A percentile compares a stretch with the other conserved stretches of the same genome.
Evolutionary conservation across 2,888 invertebrate species (phyloP).

Genomic region (Mesochorus sp.): DNA sequence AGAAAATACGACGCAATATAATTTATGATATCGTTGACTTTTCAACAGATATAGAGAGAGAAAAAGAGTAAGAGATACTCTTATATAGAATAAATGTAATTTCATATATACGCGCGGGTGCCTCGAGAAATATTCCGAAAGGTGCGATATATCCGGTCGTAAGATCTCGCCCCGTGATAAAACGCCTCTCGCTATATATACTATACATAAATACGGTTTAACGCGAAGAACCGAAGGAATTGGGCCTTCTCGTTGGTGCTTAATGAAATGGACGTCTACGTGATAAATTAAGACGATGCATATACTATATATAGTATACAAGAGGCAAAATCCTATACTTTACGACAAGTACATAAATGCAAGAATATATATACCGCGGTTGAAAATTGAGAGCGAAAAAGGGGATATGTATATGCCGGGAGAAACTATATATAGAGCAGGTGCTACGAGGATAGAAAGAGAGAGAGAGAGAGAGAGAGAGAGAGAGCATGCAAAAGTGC

Average conservation of each 20-base stretch:
- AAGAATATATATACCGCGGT: neutral
- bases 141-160: constrained; percentile 70
- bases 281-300: constrained; percentile 61
- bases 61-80: neutral
- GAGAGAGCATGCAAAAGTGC: no score
- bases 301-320: no score
- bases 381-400: neutral
- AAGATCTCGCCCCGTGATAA: constrained; percentile 60
- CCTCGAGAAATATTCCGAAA: constrained; percentile 57
- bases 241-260: neutral
- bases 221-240: neutral
- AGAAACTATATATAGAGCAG: constrained; percentile 40
- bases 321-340: constrained; percentile 66
- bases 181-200: constrained; percentile 43
- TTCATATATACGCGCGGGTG: constrained; percentile 3
- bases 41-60: neutral
- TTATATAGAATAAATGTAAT: neutral
- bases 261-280: constrained; percentile 58
- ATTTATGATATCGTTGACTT: neutral
- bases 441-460: constrained; percentile 43
- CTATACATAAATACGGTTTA: neutral
- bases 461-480: no score
- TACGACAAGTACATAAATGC: constrained; percentile 69
- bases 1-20: neutral
- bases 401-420: neutral